Percentiles rank a stretch among this genome's conserved stretches.
phyloP scores from a whole-genome alignment of 2,888 invertebrate species.

The Odontocolon sp. region DNA sequence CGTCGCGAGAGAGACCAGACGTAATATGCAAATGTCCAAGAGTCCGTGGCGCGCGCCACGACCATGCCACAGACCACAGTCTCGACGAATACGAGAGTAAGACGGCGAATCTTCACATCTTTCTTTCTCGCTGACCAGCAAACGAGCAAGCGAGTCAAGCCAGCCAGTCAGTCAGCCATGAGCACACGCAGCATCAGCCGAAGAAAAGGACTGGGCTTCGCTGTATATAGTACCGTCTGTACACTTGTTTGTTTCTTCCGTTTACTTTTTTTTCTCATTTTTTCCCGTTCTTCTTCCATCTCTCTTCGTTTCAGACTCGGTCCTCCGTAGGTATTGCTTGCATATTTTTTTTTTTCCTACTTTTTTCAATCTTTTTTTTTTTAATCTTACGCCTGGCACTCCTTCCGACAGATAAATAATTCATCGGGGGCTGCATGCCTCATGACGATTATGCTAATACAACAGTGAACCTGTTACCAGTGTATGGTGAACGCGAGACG shows the following conservation, averaged over 20 bases:
- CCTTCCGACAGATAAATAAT: constrained; percentile 79
- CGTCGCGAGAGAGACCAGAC: constrained; percentile 65
- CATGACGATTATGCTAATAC: constrained; percentile 81
- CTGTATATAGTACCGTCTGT: constrained; percentile 38
- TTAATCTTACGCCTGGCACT: constrained; percentile 56
- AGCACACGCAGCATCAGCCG: constrained; percentile 56
- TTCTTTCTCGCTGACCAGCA: constrained; percentile 49
- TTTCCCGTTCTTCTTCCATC: constrained; percentile 18
- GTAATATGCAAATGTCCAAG: constrained; percentile 78
- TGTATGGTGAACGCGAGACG: constrained; percentile 16
- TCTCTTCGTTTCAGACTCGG: neutral
- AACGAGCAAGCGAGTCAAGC: constrained; percentile 9
- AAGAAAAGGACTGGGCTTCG: constrained; percentile 63
- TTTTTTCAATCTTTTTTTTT: constrained; percentile 22
- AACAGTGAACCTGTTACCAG: constrained; percentile 78
- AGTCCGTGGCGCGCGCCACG: constrained; percentile 70
- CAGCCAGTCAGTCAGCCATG: constrained; percentile 42
- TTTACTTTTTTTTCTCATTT: constrained; percentile 10
- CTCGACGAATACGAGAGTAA: constrained; percentile 21
- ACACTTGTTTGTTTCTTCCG: constrained; percentile 60
- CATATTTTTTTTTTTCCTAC: too few relatives aligned
- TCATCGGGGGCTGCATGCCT: constrained; percentile 79
- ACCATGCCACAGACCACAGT: constrained; percentile 36
- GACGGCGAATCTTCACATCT: constrained; percentile 49
- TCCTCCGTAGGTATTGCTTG: too few relatives aligned